Percentiles rank a stretch among this genome's conserved stretches.
Conservation (phyloP, 2,888 invertebrate genomes). For the Andrena hattorfiana region DNA sequence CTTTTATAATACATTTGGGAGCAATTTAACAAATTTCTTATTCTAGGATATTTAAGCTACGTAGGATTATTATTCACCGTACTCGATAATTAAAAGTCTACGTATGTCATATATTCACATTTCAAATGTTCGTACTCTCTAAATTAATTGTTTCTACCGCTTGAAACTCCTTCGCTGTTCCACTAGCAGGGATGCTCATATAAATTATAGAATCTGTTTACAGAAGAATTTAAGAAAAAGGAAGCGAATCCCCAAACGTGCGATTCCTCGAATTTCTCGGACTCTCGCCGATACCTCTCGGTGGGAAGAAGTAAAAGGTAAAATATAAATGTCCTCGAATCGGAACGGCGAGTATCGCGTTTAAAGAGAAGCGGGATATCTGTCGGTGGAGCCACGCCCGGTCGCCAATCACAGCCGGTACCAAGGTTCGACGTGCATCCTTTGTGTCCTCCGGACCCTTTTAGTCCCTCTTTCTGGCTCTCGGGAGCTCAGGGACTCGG, state of each 20-base stretch:
- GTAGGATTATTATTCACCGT: no score
- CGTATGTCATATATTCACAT: no score
- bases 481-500: conserved; percentile 73
- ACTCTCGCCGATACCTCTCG: not conserved
- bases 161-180: not conserved
- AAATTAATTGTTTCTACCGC: not conserved
- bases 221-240: not conserved
- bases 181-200: no score
- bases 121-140: no score
- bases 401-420: conserved; percentile 78
- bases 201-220: no score
- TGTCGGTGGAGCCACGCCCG: conserved; percentile 78
- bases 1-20: no score
- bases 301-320: not conserved
- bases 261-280: not conserved
- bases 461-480: conserved; percentile 71
- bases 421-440: conserved; percentile 75
- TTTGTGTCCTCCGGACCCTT: conserved; percentile 78
- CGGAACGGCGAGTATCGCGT: conserved; percentile 28
- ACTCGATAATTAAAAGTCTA: no score
- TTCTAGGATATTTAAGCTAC: no score
- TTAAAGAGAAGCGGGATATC: conserved; percentile 71
- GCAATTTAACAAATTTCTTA: no score
- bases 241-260: not conserved
- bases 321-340: conserved; percentile 21